Percentiles rank a stretch among this genome's conserved stretches.
Evolutionary conservation across 2,113 vertebrate genomes (phyloP).

Genomic region (Irena cyanogastra): DNA sequence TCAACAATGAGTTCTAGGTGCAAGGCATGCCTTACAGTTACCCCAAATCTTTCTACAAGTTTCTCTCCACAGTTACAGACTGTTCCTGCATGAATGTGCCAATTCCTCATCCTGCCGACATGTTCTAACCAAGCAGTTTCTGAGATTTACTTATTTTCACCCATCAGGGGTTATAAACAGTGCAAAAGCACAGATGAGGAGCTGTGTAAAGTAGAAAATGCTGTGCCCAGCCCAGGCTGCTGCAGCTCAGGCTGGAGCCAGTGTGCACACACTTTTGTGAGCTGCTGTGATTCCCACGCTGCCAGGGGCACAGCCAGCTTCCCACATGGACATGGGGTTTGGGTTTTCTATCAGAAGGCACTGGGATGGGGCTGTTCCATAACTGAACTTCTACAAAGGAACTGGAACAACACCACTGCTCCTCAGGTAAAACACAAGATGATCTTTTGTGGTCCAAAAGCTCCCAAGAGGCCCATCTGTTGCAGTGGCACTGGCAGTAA

Average conservation of each 20-base stretch:
- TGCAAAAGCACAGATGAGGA: background rate
- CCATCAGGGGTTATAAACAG: background rate
- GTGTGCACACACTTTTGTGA: background rate
- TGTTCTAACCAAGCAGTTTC: background rate
- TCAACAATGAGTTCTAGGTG: background rate
- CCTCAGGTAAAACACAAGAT: background rate
- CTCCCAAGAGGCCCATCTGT: background rate
- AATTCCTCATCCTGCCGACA: background rate
- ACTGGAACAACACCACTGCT: background rate
- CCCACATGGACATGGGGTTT: fast-evolving
- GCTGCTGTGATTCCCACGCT: background rate
- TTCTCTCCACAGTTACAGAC: background rate
- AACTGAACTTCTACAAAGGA: background rate
- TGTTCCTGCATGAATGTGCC: background rate
- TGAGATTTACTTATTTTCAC: background rate
- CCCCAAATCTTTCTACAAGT: background rate
- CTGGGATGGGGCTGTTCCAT: background rate
- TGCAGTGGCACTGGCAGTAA: background rate
- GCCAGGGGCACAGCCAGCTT: background rate
- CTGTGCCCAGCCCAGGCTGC: background rate
- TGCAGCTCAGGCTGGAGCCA: background rate
- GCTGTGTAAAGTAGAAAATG: background rate
- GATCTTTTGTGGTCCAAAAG: background rate
- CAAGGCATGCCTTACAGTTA: background rate
- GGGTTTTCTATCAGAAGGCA: background rate